Evolutionary conservation across 2,113 vertebrate genomes (phyloP).

Genomic region (Amia ocellicauda): DNA sequence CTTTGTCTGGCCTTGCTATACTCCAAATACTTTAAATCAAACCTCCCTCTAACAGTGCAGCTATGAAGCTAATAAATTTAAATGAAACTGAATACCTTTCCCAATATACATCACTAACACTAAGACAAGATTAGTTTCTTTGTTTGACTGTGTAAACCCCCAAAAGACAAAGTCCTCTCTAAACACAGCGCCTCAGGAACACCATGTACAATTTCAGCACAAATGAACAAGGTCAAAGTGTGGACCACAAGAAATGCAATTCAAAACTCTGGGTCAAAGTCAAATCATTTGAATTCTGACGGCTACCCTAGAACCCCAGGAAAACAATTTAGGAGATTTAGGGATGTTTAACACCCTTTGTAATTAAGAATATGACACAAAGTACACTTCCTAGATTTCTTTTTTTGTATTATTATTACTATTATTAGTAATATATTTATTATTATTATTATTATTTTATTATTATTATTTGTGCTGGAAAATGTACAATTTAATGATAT

Average conservation of each 20-base stretch:
- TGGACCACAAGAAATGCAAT: slow-evolving; percentile 45
- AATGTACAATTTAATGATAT: too few relatives aligned
- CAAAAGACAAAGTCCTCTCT: neutral
- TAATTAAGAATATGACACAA: slow-evolving; percentile 69
- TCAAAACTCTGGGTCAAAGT: slow-evolving; percentile 63
- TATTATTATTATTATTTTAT: too few relatives aligned
- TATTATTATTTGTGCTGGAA: too few relatives aligned
- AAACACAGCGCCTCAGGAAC: neutral
- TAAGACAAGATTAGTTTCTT: too few relatives aligned
- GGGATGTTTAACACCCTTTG: slow-evolving; percentile 65
- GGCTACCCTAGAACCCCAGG: slow-evolving; percentile 65
- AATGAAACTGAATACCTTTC: slow-evolving; percentile 11
- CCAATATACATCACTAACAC: neutral
- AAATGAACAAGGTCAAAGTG: slow-evolving; percentile 49
- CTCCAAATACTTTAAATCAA: neutral
- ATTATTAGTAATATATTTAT: too few relatives aligned
- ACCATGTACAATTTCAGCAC: slow-evolving; percentile 20
- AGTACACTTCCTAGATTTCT: slow-evolving; percentile 58
- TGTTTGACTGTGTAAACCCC: neutral
- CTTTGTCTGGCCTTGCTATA: neutral
- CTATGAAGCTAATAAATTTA: neutral
- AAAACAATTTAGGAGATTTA: slow-evolving; percentile 46
- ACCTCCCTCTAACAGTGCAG: neutral
- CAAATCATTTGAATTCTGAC: slow-evolving; percentile 50
- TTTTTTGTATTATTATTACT: too few relatives aligned